phyloP scores from a whole-genome alignment of 2,888 invertebrate genomes.

The Timema cristinae region DNA sequence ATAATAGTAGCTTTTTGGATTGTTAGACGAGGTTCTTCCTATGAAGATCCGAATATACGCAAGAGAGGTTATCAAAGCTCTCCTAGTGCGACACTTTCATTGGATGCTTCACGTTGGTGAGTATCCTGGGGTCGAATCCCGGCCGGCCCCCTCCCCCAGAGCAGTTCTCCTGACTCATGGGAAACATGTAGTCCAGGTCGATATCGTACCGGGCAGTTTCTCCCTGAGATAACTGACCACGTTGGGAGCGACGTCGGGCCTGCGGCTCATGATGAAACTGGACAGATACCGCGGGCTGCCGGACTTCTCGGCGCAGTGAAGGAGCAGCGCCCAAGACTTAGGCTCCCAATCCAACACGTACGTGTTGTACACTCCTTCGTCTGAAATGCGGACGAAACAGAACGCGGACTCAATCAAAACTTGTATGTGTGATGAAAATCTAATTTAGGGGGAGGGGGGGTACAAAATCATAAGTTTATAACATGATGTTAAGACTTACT shows the following conservation, averaged over 20 bases:
- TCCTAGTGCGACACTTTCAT: no score
- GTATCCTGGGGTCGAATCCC: conserved; percentile 11
- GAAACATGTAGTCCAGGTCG: conserved; percentile 79
- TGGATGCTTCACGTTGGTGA: no score
- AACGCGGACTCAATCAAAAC: not conserved
- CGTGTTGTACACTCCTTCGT: conserved; percentile 84
- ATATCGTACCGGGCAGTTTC: conserved; percentile 73
- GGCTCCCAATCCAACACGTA: conserved; percentile 83
- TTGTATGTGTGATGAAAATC: no score
- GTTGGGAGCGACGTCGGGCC: conserved; percentile 56
- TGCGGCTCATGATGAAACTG: conserved; percentile 72
- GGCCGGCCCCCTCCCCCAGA: conserved; percentile 25
- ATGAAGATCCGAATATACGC: no score
- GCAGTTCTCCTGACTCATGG: conserved; percentile 71
- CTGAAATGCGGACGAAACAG: conserved; percentile 47
- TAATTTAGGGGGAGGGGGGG: no score
- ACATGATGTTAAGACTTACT: no score
- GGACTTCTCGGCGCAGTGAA: conserved; percentile 82
- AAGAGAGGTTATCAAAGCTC: no score
- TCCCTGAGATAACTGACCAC: conserved; percentile 68
- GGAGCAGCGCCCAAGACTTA: conserved; percentile 72
- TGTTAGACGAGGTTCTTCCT: no score
- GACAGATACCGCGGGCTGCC: conserved; percentile 75
- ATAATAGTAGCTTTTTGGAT: no score
- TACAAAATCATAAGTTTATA: no score